Conservation (phyloP, 2,797 vertebrate genomes). For the Nasua narica region DNA sequence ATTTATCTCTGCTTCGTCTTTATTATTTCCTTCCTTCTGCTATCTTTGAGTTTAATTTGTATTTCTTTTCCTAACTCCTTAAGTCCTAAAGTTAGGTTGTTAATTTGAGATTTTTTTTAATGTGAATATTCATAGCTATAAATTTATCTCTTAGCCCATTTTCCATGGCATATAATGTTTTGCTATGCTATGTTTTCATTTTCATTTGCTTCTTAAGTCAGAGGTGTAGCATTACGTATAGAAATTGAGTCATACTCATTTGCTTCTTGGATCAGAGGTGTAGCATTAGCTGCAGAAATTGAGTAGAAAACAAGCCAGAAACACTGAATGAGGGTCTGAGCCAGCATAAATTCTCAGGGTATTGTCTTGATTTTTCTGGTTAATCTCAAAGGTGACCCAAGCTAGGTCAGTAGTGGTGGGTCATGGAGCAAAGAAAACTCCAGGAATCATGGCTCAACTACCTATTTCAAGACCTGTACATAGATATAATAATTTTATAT, state of each 20-base stretch:
- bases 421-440: not conserved
- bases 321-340: not conserved
- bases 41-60: not conserved
- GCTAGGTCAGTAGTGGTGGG: not conserved
- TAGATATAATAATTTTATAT: not conserved
- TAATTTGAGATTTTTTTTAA: not conserved
- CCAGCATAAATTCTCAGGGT: not conserved
- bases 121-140: not conserved
- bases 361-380: not conserved
- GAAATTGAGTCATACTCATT: not conserved
- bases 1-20: not conserved
- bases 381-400: not conserved
- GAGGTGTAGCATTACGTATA: not conserved
- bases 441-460: not conserved
- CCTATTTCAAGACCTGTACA: not conserved
- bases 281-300: not conserved
- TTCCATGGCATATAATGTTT: not conserved
- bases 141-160: not conserved
- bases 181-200: not conserved
- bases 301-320: not conserved
- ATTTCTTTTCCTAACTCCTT: not conserved
- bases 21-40: not conserved
- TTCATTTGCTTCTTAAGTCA: not conserved
- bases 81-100: not conserved
- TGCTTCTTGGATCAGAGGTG: not conserved